phyloP scores from a whole-genome alignment of 2,888 invertebrate genomes.

The Geophilus truncorum region DNA sequence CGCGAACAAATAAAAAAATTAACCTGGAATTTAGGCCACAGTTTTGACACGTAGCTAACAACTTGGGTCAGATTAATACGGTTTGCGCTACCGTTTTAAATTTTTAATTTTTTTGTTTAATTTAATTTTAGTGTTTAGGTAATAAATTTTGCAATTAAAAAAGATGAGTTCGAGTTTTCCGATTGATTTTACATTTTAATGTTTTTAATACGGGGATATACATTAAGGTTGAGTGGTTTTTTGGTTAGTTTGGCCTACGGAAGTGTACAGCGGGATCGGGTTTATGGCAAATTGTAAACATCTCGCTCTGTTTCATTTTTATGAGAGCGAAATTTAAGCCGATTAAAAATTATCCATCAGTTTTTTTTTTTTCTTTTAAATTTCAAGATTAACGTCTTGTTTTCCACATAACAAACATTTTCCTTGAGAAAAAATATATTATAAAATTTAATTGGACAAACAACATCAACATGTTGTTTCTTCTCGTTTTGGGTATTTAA shows the following conservation, averaged over 20 bases:
- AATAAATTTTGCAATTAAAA: not conserved
- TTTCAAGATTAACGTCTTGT: not conserved
- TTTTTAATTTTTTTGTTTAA: not conserved
- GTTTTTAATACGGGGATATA: no score
- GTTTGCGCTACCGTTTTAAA: not conserved
- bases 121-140: no score
- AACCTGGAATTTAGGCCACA: not conserved
- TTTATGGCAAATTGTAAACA: conserved; percentile 7
- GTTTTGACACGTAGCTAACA: no score
- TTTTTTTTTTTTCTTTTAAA: not conserved
- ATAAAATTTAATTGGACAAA: not conserved
- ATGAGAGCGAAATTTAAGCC: not conserved
- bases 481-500: no score
- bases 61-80: not conserved
- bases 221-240: not conserved
- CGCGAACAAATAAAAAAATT: not conserved
- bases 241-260: not conserved
- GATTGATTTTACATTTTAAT: not conserved
- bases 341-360: not conserved
- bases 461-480: not conserved
- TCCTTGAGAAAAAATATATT: not conserved
- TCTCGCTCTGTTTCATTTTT: conserved; percentile 12
- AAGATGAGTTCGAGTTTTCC: not conserved
- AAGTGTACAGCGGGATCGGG: not conserved
- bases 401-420: not conserved